phyloP scores from a whole-genome alignment of 2,888 invertebrate species.

The Cancer borealis region DNA sequence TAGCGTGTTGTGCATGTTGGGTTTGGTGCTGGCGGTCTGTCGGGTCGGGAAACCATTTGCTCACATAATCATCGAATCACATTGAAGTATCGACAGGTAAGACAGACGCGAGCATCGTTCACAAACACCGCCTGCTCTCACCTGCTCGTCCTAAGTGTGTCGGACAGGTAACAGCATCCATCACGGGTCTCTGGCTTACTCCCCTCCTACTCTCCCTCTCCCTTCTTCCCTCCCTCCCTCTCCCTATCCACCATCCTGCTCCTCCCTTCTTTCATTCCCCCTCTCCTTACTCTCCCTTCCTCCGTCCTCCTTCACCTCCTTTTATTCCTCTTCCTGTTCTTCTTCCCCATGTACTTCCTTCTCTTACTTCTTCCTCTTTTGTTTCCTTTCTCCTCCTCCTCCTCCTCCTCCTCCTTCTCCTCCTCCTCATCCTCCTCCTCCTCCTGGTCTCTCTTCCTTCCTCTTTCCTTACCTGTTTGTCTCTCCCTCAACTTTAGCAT shows the following conservation, averaged over 20 bases:
- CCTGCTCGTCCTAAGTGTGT: constrained; percentile 59
- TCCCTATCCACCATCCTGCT: neutral
- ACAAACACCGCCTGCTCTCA: constrained; percentile 62
- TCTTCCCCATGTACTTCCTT: neutral
- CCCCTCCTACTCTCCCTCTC: neutral
- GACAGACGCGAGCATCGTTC: constrained; percentile 62
- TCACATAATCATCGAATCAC: constrained; percentile 67
- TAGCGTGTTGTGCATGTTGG: neutral
- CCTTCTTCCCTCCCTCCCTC: neutral
- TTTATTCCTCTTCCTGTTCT: neutral
- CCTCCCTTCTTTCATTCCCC: neutral
- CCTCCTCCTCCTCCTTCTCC: neutral
- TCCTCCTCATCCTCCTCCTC: neutral
- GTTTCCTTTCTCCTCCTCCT: neutral
- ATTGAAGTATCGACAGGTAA: constrained; percentile 61
- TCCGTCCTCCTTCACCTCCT: neutral
- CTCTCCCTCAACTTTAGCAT: too few species aligned
- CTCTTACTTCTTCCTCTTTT: neutral
- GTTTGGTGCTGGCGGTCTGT: neutral
- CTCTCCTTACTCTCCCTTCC: neutral
- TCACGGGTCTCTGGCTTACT: neutral
- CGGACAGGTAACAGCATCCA: constrained; percentile 52
- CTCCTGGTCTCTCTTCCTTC: neutral
- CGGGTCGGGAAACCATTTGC: constrained; percentile 45
- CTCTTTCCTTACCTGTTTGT: too few species aligned